Base-by-base conservation (phyloP, 1,140 invertebrate species). In the Archivesica marissinica region DNA sequence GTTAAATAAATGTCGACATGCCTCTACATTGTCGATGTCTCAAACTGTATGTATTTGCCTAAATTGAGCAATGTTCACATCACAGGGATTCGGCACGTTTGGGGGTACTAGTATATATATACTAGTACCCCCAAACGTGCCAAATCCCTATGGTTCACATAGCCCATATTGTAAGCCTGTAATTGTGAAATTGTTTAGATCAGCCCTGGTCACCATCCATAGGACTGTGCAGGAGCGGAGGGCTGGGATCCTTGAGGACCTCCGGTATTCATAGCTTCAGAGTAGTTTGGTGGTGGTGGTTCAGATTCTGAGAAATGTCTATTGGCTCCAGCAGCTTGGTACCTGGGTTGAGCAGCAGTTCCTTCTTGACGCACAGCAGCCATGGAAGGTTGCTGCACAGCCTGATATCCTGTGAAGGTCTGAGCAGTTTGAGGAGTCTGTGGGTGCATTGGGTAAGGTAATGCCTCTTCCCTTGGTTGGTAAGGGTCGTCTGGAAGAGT, bases 401-500 rank as follows among this genome's bases (percentile, higher is more conserved):
- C 41, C 33, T 70, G 66, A 30, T 47, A 50, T 79, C 59, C 56
- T 23, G 74, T 76, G n/a, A 38, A 35, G n/a, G 7, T 33, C n/a
- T 66, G 61, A 56, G 59, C 54, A 33, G 74, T 77, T 13, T 70
- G 64, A 38, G 61, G 44, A 23, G 79, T 81, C 23, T 70, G 41
- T 33, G 79, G 79, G 41, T 72, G 79, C 30, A 72, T 20, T 20
- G 79, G 23, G 33, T 81, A 81, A 13, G 79, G 79, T 4, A 81
- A n/a, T 15, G 52, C 50, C 20, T 70, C 28, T 38, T 4, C 28
- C 9, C 35, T 13, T 11, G 44, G 79, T n/a, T 20, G 41, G 66
- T 81, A 81, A 0, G 79, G 79, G 35, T 81, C 79, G 72, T 72
- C 59, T 38, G 79, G 64, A 35, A 81, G 61, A 25, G 64, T 39